A percentile compares a stretch with the other conserved stretches of the same genome.
Conservation (phyloP, 2,888 invertebrate species). For the Elegia similella region DNA sequence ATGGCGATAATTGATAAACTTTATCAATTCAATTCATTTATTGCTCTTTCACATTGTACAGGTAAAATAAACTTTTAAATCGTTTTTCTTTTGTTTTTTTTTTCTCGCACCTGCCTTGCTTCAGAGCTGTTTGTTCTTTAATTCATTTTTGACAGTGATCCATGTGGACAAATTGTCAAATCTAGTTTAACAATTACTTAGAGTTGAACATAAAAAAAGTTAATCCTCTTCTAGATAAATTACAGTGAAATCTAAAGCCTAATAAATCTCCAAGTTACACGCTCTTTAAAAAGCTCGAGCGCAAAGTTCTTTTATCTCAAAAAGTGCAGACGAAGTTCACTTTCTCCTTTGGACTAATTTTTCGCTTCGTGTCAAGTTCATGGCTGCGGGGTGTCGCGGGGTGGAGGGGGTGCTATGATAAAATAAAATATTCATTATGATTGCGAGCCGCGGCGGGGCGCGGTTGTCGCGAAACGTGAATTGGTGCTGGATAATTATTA, state of each 20-base stretch:
- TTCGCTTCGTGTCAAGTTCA: conserved; percentile 81
- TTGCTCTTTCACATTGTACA: too few species aligned
- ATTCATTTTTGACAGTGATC: too few species aligned
- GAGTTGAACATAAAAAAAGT: neutral
- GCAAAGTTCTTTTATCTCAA: conserved; percentile 72
- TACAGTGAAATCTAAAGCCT: neutral
- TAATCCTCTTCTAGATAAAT: neutral
- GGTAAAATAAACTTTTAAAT: too few species aligned
- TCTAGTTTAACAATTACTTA: neutral
- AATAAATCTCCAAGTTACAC: conserved; percentile 13
- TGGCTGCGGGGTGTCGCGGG: conserved; percentile 48
- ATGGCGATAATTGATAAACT: too few species aligned
- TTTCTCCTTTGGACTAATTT: conserved; percentile 81
- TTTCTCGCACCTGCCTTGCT: too few species aligned
- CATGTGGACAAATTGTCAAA: too few species aligned
- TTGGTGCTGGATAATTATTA: conserved; percentile 40
- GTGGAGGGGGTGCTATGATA: conserved; percentile 60
- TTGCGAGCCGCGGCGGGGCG: conserved; percentile 70
- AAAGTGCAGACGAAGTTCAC: conserved; percentile 80
- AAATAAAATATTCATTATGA: conserved; percentile 82
- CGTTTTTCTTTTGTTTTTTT: too few species aligned
- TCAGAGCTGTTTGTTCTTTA: too few species aligned
- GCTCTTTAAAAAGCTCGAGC: conserved; percentile 17
- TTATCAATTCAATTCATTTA: too few species aligned
- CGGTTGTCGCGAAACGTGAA: conserved; percentile 37